Percentiles rank a stretch among this genome's conserved stretches.
phyloP scores from a whole-genome alignment of 2,113 vertebrate genomes.

The Corvus cornix region DNA sequence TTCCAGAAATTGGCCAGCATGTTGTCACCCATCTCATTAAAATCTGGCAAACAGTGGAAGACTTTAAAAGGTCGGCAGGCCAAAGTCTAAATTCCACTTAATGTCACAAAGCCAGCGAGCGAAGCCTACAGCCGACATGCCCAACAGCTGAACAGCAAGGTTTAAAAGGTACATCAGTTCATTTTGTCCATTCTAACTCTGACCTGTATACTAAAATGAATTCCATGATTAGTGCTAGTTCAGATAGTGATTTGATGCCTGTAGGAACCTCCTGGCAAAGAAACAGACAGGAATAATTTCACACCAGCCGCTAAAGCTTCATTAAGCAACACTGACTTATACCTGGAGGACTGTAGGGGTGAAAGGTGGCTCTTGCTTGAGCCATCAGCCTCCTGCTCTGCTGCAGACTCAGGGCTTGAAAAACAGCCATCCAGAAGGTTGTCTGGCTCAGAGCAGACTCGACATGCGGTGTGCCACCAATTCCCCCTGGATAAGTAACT shows the following conservation, averaged over 20 bases:
- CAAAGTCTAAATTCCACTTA: not conserved
- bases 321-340: not conserved
- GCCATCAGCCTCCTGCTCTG: not conserved
- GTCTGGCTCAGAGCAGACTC: not conserved
- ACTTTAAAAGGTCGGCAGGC: not conserved
- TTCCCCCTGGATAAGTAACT: not conserved
- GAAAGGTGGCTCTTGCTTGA: not conserved
- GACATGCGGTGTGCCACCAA: accelerated
- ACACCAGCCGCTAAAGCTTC: not conserved
- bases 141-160: not conserved
- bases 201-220: not conserved
- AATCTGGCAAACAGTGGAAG: not conserved
- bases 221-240: not conserved
- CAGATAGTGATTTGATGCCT: not conserved
- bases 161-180: not conserved
- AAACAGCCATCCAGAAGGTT: not conserved
- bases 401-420: not conserved
- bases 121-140: not conserved
- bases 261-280: not conserved
- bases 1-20: not conserved
- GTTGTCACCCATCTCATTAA: not conserved
- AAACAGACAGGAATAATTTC: not conserved
- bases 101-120: not conserved
- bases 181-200: not conserved
- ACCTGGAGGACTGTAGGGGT: not conserved